phyloP scores from a whole-genome alignment of 2,113 vertebrate species.

The Meles meles region DNA sequence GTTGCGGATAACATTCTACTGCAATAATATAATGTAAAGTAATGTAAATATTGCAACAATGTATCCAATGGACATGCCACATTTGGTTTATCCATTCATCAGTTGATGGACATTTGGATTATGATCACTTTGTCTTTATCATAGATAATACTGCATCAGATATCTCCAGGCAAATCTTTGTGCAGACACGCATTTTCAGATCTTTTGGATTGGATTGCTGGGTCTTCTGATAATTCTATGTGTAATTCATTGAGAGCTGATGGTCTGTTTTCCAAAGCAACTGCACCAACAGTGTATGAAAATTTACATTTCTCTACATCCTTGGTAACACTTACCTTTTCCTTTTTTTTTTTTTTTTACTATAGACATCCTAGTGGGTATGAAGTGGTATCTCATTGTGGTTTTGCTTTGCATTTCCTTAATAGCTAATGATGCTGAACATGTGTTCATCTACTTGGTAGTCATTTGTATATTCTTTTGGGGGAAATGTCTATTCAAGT shows the following conservation, averaged over 20 bases:
- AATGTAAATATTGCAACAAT: too few species aligned
- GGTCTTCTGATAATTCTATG: neutral
- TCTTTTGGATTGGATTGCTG: too few species aligned
- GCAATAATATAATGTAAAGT: neutral
- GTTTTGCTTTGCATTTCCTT: neutral
- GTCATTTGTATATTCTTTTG: neutral
- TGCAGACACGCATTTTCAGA: neutral
- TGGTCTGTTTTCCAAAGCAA: neutral
- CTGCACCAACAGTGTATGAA: too few species aligned
- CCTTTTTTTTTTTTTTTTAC: neutral
- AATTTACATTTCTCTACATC: neutral
- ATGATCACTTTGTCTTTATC: neutral
- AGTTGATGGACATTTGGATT: neutral
- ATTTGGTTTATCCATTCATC: neutral
- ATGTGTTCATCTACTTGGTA: neutral
- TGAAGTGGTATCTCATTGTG: neutral
- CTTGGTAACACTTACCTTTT: neutral
- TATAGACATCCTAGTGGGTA: neutral
- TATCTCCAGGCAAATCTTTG: neutral
- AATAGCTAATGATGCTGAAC: neutral
- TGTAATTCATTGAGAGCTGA: neutral
- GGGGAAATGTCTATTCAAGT: neutral
- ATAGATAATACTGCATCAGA: neutral
- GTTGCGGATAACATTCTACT: neutral
- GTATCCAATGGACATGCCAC: fast-evolving